These are phyloP conservation scores for Nyctalus aviator DNA, from an alignment of 2,797 vertebrate species.

Conservation along the genomic window DNA sequence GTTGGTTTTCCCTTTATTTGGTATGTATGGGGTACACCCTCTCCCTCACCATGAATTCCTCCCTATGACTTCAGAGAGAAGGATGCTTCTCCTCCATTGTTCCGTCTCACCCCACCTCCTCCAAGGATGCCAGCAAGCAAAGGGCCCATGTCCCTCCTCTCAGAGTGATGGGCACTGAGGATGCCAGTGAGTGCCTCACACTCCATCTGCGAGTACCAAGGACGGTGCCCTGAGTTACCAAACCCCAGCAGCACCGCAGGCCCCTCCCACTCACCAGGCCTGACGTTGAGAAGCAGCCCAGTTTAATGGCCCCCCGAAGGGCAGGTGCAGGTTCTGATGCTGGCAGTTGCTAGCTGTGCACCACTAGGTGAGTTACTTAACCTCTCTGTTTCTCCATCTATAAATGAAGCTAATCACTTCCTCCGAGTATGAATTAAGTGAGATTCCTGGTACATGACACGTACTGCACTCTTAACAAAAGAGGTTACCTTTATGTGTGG, in stretches of 20 bases:
- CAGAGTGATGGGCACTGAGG: neutral
- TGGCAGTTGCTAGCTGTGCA: neutral
- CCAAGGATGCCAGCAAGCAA: neutral
- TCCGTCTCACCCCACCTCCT: neutral
- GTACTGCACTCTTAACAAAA: neutral
- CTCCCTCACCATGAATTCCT: accelerated
- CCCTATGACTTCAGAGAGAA: neutral
- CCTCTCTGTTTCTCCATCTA: neutral
- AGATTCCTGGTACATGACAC: neutral
- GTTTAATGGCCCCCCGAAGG: neutral
- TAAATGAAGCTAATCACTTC: neutral
- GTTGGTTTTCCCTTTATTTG: neutral
- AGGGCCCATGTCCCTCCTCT: neutral
- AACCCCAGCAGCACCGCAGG: neutral
- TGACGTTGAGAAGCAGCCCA: neutral
- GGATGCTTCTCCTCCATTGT: neutral
- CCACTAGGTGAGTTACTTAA: neutral
- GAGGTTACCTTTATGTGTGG: too few relatives aligned
- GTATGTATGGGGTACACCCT: neutral
- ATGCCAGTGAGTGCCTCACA: accelerated
- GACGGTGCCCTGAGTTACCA: neutral
- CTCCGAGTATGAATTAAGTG: neutral
- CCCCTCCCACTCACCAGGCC: neutral
- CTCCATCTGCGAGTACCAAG: neutral
- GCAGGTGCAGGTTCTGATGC: neutral